Evolutionary conservation across 2,888 invertebrate genomes (phyloP).

Genomic region (Molorchus minor): DNA sequence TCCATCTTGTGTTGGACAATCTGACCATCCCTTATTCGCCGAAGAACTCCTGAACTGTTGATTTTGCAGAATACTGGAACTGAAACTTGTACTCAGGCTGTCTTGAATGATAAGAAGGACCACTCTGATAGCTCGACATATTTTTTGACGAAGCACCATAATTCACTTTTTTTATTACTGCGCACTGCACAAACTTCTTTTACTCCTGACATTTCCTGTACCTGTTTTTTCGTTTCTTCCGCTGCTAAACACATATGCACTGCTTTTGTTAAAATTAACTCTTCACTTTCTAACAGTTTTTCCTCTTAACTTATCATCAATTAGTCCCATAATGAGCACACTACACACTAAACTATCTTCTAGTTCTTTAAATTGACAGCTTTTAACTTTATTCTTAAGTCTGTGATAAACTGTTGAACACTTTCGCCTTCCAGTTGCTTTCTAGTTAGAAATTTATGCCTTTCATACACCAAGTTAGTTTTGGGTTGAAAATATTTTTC

Average conservation of each 20-base stretch:
- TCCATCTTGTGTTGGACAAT: not conserved
- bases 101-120: too few relatives aligned
- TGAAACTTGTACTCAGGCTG: too few relatives aligned
- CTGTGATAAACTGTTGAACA: not conserved
- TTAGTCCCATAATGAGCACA: conserved; percentile 9
- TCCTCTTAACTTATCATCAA: not conserved
- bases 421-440: not conserved
- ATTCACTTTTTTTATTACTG: too few relatives aligned
- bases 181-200: too few relatives aligned
- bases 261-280: conserved; percentile 5
- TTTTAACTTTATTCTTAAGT: not conserved
- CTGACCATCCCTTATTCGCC: not conserved
- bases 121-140: too few relatives aligned
- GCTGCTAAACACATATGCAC: conserved; percentile 1
- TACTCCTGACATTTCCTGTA: not conserved
- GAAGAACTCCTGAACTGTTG: too few relatives aligned
- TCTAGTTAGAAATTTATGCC: not conserved
- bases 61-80: too few relatives aligned
- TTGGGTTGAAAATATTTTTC: not conserved
- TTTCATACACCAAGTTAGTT: not conserved
- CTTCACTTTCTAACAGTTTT: conserved; percentile 4
- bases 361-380: conserved; percentile 7
- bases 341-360: conserved; percentile 10
- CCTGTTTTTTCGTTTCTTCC: not conserved
- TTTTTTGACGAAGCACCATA: too few relatives aligned